A percentile compares a stretch with the other conserved stretches of the same genome.
These are phyloP conservation scores for Drosophila pseudotakahashii DNA, from an alignment of 2,888 invertebrate genomes.

Conservation along the genomic window DNA sequence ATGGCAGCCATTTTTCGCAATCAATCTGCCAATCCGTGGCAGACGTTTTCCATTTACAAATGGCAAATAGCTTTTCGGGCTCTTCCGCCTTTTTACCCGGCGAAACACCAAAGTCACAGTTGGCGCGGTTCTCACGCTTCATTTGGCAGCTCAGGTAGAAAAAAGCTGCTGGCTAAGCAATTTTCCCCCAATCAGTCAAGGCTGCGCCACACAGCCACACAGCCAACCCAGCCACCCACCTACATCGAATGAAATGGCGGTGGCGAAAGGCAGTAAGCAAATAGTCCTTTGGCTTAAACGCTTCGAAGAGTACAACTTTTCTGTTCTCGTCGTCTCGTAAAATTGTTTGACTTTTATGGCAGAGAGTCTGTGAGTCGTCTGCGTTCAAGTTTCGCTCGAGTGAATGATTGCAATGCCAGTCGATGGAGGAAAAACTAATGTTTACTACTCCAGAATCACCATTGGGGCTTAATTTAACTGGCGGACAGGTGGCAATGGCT, in stretches of 20 bases:
- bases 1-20: constrained; percentile 36
- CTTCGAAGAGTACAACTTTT: constrained; percentile 64
- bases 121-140: constrained; percentile 58
- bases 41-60: constrained; percentile 47
- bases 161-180: constrained; percentile 40
- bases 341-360: constrained; percentile 25
- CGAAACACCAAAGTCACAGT: constrained; percentile 23
- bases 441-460: constrained; percentile 62
- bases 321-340: constrained; percentile 29
- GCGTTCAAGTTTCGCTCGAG: constrained; percentile 5
- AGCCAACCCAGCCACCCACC: neutral
- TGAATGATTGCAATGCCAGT: constrained; percentile 27
- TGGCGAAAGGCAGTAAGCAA: constrained; percentile 53
- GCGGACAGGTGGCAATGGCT: constrained; percentile 28
- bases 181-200: constrained; percentile 41
- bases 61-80: constrained; percentile 47
- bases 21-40: constrained; percentile 63
- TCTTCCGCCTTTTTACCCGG: constrained; percentile 23
- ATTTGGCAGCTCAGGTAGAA: constrained; percentile 45
- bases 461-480: constrained; percentile 21
- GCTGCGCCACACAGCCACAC: neutral
- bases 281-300: constrained; percentile 66
- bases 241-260: neutral
- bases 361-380: constrained; percentile 6
- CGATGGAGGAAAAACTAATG: constrained; percentile 11